Base-by-base conservation (phyloP, 2,888 invertebrate species). In the Megamerina dolium region DNA sequence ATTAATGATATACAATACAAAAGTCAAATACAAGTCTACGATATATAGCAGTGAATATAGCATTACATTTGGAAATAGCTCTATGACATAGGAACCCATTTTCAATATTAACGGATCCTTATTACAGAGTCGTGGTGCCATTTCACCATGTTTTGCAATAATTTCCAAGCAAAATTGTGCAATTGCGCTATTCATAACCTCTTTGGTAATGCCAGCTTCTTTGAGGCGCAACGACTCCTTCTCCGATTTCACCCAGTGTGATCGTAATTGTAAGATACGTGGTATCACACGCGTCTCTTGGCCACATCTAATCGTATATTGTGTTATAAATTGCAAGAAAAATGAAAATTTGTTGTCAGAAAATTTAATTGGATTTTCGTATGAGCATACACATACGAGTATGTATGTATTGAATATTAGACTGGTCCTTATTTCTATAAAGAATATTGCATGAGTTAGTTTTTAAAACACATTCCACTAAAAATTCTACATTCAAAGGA, bases 101-200 rank as follows among this genome's bases (percentile, higher is more conserved):
- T 96, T 96, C 56, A 99, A 80, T 45, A 95, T 95, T 56, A 99
- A 83, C 39, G 99, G 99, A 75, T 99, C 99, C 75, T 99, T 99
- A 78, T 99, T 99, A 77, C 99, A 99, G 51, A 97, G 81, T 39
- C 95, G 78, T 48, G 89, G 83, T 41, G 97, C 96, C 20, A 92
- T 87, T 62, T 93, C 92, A 32, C 97, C 97, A 74, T 99, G 96
- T 56, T 87, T 85, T 46, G 91, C 93, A 60, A 96, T 94, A 64
- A 95, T 88, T 75, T 96, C 95, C 52, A 96, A 75, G 63, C 95
- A 93, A 75, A 99, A 99, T 34, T 96, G 88, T 27, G 95, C 90
- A 59, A 99, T 88, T 42, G 97, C 97, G 61, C 91, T 85, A 74
- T 97, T 92, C 68, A 97, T 79, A 57, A 93, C 89, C 65, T 88